phyloP scores from a whole-genome alignment of 2,888 invertebrate genomes.

The Sphinx pinastri region DNA sequence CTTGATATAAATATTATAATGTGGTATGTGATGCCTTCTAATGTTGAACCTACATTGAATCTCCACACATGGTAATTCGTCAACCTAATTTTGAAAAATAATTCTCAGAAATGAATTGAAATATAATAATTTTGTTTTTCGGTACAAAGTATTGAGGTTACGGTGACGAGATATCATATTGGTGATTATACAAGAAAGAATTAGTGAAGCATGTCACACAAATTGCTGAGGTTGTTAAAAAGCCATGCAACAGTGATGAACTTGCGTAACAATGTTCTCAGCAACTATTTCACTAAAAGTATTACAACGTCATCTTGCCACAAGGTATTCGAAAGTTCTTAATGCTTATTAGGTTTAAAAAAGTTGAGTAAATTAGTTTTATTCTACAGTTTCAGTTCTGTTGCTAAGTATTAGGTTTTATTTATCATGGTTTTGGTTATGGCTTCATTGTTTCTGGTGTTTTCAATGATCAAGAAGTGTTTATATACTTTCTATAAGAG shows the following conservation, averaged over 20 bases:
- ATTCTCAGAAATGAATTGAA: conserved; percentile 48
- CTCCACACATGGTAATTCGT: conserved; percentile 72
- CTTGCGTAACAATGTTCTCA: conserved; percentile 58
- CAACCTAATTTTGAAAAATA: conserved; percentile 69
- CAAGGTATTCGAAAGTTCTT: conserved; percentile 68
- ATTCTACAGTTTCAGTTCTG: not conserved
- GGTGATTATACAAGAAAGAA: conserved; percentile 46
- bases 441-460: no score
- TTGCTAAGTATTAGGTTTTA: no score
- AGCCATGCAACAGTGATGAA: conserved; percentile 50
- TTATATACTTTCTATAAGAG: no score
- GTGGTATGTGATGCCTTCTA: conserved; percentile 25
- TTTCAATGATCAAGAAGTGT: no score
- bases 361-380: not conserved
- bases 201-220: conserved; percentile 67
- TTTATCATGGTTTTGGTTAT: no score
- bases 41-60: conserved; percentile 40
- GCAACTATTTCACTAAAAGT: conserved; percentile 62
- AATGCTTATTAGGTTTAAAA: conserved; percentile 36
- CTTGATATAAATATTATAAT: conserved; percentile 27
- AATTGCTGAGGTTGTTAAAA: conserved; percentile 59
- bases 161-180: conserved; percentile 74
- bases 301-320: conserved; percentile 72
- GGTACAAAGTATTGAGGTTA: conserved; percentile 58
- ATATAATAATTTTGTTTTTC: conserved; percentile 61